These are phyloP conservation scores for Tribolium castaneum DNA, from an alignment of 1,140 invertebrate species.

Conservation along the genomic window DNA sequence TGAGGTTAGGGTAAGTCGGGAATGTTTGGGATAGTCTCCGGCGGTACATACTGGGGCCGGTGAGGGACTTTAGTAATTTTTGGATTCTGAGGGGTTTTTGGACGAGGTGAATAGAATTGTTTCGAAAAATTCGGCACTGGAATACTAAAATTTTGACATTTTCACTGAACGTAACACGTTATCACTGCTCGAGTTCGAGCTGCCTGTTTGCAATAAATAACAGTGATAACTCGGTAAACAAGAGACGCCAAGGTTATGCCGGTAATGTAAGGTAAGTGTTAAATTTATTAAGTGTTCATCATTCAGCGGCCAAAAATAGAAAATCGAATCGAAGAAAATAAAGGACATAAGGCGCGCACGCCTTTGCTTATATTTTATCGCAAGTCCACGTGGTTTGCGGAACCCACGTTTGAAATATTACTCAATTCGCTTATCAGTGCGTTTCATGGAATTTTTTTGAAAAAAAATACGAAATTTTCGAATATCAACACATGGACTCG, in stretches of 20 bases:
- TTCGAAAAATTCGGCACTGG: slow-evolving; percentile 10
- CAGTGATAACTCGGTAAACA: slow-evolving; percentile 13
- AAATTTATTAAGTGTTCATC: not conserved
- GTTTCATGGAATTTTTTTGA: not conserved
- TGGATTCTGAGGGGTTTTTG: not conserved
- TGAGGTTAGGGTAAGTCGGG: slow-evolving; percentile 51
- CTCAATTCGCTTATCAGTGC: not conserved
- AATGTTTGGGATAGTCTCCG: slow-evolving; percentile 43
- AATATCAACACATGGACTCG: not conserved
- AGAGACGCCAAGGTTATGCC: not conserved
- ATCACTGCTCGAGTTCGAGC: slow-evolving; percentile 15
- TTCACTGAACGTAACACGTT: slow-evolving; percentile 17
- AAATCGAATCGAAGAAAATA: not conserved
- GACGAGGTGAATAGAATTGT: slow-evolving; percentile 4
- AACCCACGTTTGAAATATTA: not conserved
- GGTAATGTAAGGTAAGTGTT: slow-evolving; percentile 7
- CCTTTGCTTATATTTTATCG: not conserved
- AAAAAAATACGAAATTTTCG: not conserved
- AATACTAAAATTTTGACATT: slow-evolving; percentile 36
- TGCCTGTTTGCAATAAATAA: slow-evolving; percentile 4
- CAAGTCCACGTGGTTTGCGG: not conserved
- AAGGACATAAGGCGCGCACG: not conserved
- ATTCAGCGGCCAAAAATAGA: not conserved
- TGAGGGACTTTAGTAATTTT: not conserved
- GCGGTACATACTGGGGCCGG: slow-evolving; percentile 44